These are phyloP conservation scores for Acromyrmex heyeri DNA, from an alignment of 1,140 invertebrate genomes.

Conservation along the genomic window DNA sequence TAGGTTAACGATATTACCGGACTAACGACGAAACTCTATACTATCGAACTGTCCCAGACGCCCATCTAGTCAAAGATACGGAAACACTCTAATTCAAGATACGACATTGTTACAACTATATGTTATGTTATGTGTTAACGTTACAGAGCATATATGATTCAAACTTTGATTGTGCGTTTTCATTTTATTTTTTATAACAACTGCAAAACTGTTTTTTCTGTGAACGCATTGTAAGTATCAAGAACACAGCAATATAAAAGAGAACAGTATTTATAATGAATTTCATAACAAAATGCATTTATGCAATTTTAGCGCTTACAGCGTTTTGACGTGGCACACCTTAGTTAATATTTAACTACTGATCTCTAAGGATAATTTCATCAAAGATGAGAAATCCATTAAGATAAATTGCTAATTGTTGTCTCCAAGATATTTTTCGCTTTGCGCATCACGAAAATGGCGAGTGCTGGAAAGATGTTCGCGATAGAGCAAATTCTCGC, in stretches of 20 bases:
- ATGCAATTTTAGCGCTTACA: too few relatives aligned
- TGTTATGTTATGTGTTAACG: not conserved
- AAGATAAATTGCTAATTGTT: not conserved
- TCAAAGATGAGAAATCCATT: not conserved
- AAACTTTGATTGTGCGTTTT: not conserved
- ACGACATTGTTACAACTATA: not conserved
- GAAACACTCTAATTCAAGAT: constrained; percentile 47
- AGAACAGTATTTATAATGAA: too few relatives aligned
- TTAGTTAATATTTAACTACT: not conserved
- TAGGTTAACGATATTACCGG: constrained; percentile 80
- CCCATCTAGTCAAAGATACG: constrained; percentile 61
- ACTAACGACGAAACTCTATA: constrained; percentile 75
- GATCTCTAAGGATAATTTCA: not conserved
- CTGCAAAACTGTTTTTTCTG: too few relatives aligned
- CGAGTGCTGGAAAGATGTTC: not conserved
- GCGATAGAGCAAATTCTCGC: constrained; percentile 60
- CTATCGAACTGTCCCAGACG: constrained; percentile 61
- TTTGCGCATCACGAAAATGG: not conserved
- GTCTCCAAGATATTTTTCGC: not conserved
- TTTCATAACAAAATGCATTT: too few relatives aligned
- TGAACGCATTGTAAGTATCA: too few relatives aligned
- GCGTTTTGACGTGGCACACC: too few relatives aligned
- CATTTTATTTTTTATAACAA: not conserved
- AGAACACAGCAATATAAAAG: too few relatives aligned
- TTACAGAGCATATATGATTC: not conserved